phyloP scores from a whole-genome alignment of 2,113 vertebrate genomes.

The Chunga burmeisteri region DNA sequence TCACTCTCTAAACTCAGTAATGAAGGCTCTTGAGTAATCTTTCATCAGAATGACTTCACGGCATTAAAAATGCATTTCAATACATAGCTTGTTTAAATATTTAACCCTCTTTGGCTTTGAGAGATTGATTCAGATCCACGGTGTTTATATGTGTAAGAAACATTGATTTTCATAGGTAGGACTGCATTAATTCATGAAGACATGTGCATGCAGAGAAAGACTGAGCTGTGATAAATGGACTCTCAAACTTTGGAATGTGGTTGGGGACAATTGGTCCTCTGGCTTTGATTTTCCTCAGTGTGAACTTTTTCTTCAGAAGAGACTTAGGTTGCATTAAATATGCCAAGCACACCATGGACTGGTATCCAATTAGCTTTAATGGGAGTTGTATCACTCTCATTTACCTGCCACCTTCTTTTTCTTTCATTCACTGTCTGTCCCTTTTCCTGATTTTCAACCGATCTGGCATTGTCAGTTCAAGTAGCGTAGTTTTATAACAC shows the following conservation, averaged over 20 bases:
- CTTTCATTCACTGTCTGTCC: neutral
- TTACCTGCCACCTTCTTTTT: neutral
- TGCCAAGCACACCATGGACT: neutral
- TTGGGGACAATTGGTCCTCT: conserved; percentile 38
- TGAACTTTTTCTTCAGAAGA: neutral
- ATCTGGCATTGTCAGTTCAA: neutral
- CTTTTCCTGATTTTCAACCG: neutral
- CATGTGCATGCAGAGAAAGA: conserved; percentile 20
- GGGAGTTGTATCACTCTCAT: neutral
- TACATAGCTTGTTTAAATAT: conserved; percentile 84
- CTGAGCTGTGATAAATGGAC: conserved; percentile 52
- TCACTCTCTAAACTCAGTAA: conserved; percentile 80
- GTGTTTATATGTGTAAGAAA: conserved; percentile 76
- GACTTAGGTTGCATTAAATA: neutral
- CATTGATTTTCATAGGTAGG: conserved; percentile 76
- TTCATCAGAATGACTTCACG: conserved; percentile 80
- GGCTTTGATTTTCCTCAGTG: conserved; percentile 43
- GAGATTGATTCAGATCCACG: conserved; percentile 75
- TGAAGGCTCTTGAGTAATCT: conserved; percentile 81
- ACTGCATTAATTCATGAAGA: conserved; percentile 70
- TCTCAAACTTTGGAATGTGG: conserved; percentile 52
- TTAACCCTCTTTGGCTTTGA: conserved; percentile 81
- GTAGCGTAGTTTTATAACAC: neutral
- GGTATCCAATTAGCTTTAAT: neutral
- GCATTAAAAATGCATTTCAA: conserved; percentile 85